A percentile compares a stretch with the other conserved stretches of the same genome.
Evolutionary conservation across 2,888 invertebrate genomes (phyloP).

Genomic region (Cheilosia grossa): DNA sequence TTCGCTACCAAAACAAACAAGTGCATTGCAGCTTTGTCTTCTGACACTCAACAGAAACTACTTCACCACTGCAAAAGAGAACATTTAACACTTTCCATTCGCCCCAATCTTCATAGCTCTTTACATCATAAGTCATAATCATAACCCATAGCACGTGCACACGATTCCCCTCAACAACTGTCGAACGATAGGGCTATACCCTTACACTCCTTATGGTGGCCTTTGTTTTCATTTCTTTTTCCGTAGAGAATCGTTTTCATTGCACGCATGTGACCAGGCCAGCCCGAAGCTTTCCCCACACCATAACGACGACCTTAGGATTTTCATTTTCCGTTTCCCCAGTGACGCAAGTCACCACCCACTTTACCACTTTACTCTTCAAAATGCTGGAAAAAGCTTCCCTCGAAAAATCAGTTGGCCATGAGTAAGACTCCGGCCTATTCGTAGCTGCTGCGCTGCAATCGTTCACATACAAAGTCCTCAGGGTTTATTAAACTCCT

Average conservation of each 20-base stretch:
- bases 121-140: too few relatives aligned
- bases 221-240: neutral
- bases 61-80: too few relatives aligned
- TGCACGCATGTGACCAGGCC: slow-evolving; percentile 4
- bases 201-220: neutral
- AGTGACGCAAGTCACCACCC: slow-evolving; percentile 39
- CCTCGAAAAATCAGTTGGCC: slow-evolving; percentile 53
- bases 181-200: too few relatives aligned
- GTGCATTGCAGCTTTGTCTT: too few relatives aligned
- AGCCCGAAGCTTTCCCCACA: slow-evolving; percentile 44
- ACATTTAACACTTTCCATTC: too few relatives aligned
- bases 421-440: slow-evolving; percentile 41
- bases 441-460: slow-evolving; percentile 37
- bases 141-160: too few relatives aligned
- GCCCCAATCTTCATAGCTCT: too few relatives aligned
- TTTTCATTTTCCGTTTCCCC: slow-evolving; percentile 10
- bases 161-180: too few relatives aligned
- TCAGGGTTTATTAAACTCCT: neutral
- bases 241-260: slow-evolving; percentile 9
- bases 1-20: too few relatives aligned
- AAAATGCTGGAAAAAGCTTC: slow-evolving; percentile 49
- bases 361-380: slow-evolving; percentile 34
- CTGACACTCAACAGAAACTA: too few relatives aligned
- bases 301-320: slow-evolving; percentile 1
- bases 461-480: neutral